Percentiles rank a stretch among this genome's conserved stretches.
phyloP scores from a whole-genome alignment of 2,888 invertebrate species.

The Adelognathus sp. region DNA sequence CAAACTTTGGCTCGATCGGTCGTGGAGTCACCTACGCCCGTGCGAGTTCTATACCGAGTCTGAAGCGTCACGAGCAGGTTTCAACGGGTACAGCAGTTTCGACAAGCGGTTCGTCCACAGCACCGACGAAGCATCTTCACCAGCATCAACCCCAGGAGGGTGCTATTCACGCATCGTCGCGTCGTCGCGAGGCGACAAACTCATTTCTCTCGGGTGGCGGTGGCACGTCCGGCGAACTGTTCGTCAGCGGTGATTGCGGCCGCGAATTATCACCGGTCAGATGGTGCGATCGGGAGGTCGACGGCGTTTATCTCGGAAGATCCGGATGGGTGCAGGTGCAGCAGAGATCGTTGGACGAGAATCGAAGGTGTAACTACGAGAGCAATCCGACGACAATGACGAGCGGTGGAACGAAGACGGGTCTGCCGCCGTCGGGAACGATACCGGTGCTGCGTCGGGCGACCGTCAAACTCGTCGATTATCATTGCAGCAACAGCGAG shows the following conservation, averaged over 20 bases:
- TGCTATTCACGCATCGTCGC: constrained; percentile 70
- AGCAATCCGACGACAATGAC: constrained; percentile 38
- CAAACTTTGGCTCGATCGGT: constrained; percentile 55
- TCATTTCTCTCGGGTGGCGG: constrained; percentile 79
- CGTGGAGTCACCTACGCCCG: constrained; percentile 66
- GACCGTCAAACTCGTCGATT: constrained; percentile 82
- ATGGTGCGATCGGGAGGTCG: constrained; percentile 84
- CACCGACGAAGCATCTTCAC: constrained; percentile 72
- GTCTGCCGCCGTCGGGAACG: constrained; percentile 73
- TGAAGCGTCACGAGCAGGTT: constrained; percentile 72
- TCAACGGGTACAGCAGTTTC: constrained; percentile 43
- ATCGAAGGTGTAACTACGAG: constrained; percentile 79
- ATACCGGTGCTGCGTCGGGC: constrained; percentile 80
- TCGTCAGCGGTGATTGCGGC: constrained; percentile 80
- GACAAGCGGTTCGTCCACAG: constrained; percentile 71
- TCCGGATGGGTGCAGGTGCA: constrained; percentile 84
- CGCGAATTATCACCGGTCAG: constrained; percentile 84
- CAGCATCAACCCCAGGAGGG: constrained; percentile 65
- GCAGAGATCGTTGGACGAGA: constrained; percentile 83
- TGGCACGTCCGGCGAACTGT: constrained; percentile 81
- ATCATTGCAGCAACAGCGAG: constrained; percentile 81
- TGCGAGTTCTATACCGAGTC: constrained; percentile 71
- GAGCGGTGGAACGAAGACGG: constrained; percentile 51
- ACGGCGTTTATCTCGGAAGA: constrained; percentile 83
- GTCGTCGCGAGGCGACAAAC: constrained; percentile 73